Evolutionary conservation across 2,113 vertebrate genomes (phyloP).

Genomic region (Kryptolebias marmoratus): DNA sequence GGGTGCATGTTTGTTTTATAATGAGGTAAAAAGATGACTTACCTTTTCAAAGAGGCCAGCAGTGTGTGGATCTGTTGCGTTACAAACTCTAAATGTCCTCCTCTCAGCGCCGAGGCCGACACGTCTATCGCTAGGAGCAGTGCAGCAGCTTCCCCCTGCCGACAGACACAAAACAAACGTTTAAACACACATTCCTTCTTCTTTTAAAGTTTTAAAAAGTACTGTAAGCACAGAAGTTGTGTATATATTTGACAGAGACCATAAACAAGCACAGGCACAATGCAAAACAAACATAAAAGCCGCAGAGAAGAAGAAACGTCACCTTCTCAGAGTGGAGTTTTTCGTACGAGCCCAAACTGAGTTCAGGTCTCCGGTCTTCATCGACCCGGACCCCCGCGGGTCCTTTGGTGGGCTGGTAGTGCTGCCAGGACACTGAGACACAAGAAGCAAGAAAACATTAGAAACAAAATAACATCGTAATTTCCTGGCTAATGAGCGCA

Average conservation of each 20-base stretch:
- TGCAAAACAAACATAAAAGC: not conserved
- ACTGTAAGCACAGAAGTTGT: no score
- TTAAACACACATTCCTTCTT: not conserved
- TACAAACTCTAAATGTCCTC: slow-evolving; percentile 76
- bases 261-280: fast-evolving
- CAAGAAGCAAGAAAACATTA: not conserved
- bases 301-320: not conserved
- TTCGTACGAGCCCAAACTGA: slow-evolving; percentile 81
- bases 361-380: slow-evolving; percentile 73
- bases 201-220: not conserved
- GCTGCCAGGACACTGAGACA: slow-evolving; percentile 78
- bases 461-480: not conserved
- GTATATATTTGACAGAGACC: no score
- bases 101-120: slow-evolving; percentile 71
- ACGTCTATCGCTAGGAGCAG: slow-evolving; percentile 82
- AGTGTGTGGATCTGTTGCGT: slow-evolving; percentile 72
- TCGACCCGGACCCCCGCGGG: slow-evolving; percentile 68
- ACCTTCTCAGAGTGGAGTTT: slow-evolving; percentile 71
- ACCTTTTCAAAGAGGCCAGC: slow-evolving; percentile 71
- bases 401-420: slow-evolving; percentile 78
- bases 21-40: not conserved
- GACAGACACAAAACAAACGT: not conserved
- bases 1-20: no score
- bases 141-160: slow-evolving; percentile 70
- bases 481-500: no score